These are phyloP conservation scores for Lacerta bilineata DNA, from an alignment of 2,797 vertebrate species.

Conservation along the genomic window DNA sequence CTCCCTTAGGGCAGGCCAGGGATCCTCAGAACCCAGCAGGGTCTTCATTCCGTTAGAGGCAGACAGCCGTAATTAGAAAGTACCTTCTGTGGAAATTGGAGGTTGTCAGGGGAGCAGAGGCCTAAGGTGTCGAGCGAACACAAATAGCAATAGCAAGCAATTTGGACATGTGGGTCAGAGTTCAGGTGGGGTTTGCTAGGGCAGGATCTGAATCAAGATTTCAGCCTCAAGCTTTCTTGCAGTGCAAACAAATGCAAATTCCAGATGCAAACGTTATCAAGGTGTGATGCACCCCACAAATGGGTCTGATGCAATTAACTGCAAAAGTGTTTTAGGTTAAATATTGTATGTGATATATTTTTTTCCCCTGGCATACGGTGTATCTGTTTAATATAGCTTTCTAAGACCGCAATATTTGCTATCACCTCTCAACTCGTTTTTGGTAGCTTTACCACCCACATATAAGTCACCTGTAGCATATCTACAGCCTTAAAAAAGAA, in stretches of 20 bases:
- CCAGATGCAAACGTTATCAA: neutral
- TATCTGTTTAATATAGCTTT: neutral
- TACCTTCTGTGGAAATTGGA: constrained; percentile 27
- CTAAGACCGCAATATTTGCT: neutral
- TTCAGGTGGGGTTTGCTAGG: constrained; percentile 53
- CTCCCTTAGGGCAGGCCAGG: constrained; percentile 13
- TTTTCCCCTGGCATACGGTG: neutral
- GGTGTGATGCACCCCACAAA: neutral
- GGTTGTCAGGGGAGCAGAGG: constrained; percentile 4
- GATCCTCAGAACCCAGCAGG: neutral
- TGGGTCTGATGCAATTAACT: neutral
- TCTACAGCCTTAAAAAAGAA: neutral
- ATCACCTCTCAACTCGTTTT: neutral
- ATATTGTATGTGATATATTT: neutral
- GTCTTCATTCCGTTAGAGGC: constrained; percentile 23
- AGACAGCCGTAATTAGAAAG: constrained; percentile 55
- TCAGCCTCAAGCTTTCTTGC: neutral
- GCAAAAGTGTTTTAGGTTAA: neutral
- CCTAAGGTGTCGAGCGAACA: neutral
- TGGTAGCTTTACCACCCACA: neutral
- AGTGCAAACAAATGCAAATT: neutral
- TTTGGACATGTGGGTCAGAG: constrained; percentile 60
- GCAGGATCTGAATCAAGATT: constrained; percentile 27
- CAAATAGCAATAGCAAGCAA: constrained; percentile 19
- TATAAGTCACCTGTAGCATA: neutral